Percentiles rank a stretch among this genome's conserved stretches.
These are phyloP conservation scores for Danaus melanippus DNA, from an alignment of 1,140 invertebrate species.

Conservation along the genomic window DNA sequence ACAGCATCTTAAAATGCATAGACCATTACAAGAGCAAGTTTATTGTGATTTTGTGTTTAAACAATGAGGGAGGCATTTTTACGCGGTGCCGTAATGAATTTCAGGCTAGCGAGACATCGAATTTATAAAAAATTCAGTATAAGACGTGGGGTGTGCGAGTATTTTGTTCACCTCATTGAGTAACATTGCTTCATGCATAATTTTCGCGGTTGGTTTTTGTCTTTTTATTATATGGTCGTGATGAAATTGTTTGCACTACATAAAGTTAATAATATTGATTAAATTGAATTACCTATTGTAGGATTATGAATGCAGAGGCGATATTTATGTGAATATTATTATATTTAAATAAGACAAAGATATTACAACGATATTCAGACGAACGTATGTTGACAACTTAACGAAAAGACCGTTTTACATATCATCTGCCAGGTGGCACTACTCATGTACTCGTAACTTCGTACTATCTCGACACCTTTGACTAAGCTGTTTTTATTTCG, in stretches of 20 bases:
- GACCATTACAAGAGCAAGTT: slow-evolving; percentile 53
- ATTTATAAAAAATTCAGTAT: slow-evolving; percentile 52
- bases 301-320: no score
- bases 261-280: background rate
- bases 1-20: slow-evolving; percentile 53
- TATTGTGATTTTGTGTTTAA: slow-evolving; percentile 67
- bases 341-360: no score
- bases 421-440: no score
- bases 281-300: slow-evolving; percentile 4
- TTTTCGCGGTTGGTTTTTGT: slow-evolving; percentile 29
- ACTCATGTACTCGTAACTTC: no score
- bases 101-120: slow-evolving; percentile 50
- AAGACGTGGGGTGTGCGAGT: slow-evolving; percentile 41
- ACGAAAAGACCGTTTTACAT: no score
- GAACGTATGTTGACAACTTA: no score
- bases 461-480: no score
- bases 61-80: slow-evolving; percentile 60
- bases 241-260: background rate
- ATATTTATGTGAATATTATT: no score
- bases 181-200: slow-evolving; percentile 65
- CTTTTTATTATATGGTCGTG: slow-evolving; percentile 6
- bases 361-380: no score
- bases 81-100: slow-evolving; percentile 57
- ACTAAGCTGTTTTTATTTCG: background rate
- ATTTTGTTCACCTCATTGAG: slow-evolving; percentile 64